These are phyloP conservation scores for Pseudonaja textilis DNA, from an alignment of 2,113 vertebrate genomes.

Conservation along the genomic window DNA sequence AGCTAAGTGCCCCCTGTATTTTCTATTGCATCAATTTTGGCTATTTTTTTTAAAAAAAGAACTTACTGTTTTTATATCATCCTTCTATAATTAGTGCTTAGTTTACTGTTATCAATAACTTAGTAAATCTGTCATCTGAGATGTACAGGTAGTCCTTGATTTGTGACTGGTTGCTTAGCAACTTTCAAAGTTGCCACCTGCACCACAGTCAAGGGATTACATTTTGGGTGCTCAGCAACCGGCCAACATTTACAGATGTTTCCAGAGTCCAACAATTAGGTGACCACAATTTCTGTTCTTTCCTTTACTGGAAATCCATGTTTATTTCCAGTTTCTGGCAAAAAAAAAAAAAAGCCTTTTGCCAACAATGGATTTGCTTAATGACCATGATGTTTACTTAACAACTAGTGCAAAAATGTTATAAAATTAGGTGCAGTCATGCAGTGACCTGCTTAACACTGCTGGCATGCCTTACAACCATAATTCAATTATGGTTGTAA, in stretches of 20 bases:
- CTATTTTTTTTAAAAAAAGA: not conserved
- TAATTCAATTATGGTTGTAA: not conserved
- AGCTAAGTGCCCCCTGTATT: not conserved
- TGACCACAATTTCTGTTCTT: not conserved
- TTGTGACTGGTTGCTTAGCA: not conserved
- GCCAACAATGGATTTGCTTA: not conserved
- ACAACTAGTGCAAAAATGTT: not conserved
- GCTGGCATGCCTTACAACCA: not conserved
- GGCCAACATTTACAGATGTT: not conserved
- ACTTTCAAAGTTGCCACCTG: not conserved
- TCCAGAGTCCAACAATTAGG: not conserved
- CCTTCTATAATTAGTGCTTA: not conserved
- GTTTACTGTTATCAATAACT: not conserved
- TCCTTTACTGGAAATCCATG: not conserved
- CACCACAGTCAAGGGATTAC: not conserved
- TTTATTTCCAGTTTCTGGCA: not conserved
- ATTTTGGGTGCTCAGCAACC: not conserved
- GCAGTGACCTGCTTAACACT: not conserved
- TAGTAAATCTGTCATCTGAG: not conserved
- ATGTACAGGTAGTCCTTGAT: not conserved
- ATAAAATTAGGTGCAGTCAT: not conserved
- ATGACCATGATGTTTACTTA: not conserved
- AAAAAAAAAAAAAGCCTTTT: not conserved
- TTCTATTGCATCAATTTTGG: not conserved
- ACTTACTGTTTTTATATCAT: not conserved